Conservation (phyloP, 2,797 vertebrate species). For the Gorsachius magnificus region DNA sequence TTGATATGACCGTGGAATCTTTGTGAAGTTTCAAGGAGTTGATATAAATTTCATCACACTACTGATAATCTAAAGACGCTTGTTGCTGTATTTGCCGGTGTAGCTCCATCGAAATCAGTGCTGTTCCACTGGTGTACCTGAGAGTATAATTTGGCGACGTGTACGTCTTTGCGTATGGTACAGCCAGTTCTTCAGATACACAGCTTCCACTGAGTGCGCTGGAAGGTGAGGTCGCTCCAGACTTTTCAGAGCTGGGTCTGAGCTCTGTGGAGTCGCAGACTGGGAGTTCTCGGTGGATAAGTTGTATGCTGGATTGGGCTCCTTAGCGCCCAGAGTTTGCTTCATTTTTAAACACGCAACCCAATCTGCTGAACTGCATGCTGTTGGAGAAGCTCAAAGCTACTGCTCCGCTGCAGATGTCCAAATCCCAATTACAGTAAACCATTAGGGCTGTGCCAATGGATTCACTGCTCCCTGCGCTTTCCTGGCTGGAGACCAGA, state of each 20-base stretch:
- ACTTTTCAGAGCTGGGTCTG: not conserved
- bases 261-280: not conserved
- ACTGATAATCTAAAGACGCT: not conserved
- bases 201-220: rapidly evolving
- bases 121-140: not conserved
- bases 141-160: not conserved
- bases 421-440: not conserved
- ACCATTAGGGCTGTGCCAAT: not conserved
- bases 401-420: not conserved
- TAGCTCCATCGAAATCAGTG: not conserved
- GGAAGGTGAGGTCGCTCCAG: not conserved
- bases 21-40: not conserved
- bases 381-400: not conserved
- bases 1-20: not conserved
- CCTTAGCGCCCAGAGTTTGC: not conserved
- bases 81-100: rapidly evolving
- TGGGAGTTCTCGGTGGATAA: not conserved
- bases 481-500: not conserved
- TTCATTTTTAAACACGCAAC: not conserved
- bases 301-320: not conserved
- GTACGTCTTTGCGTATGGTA: rapidly evolving
- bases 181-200: not conserved
- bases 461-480: not conserved
- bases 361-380: not conserved
- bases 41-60: not conserved